Percentiles rank a stretch among this genome's conserved stretches.
These are phyloP conservation scores for Actias luna DNA, from an alignment of 2,888 invertebrate genomes.

Conservation along the genomic window DNA sequence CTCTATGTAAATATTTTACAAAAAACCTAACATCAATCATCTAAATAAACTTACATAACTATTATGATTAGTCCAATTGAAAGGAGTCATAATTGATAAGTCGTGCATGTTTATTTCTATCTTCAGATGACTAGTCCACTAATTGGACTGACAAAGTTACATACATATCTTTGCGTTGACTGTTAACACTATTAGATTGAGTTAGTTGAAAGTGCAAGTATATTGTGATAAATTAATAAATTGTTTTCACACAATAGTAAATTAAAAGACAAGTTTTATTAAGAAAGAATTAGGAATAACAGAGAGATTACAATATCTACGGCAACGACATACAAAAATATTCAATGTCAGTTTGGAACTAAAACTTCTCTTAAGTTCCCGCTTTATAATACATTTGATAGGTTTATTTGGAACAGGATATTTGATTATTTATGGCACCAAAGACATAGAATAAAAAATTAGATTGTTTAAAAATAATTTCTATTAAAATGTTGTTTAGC, in stretches of 20 bases:
- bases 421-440: no score
- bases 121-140: conserved; percentile 29
- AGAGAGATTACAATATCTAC: no score
- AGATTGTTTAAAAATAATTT: no score
- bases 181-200: conserved; percentile 22
- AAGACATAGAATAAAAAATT: no score
- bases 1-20: not conserved
- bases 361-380: no score
- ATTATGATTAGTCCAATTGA: conserved; percentile 1
- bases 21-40: not conserved
- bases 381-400: no score
- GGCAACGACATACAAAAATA: not conserved
- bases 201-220: not conserved
- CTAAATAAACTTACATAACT: not conserved
- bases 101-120: not conserved
- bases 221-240: not conserved
- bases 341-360: not conserved
- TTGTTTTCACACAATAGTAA: not conserved
- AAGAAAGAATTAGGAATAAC: no score
- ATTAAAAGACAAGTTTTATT: not conserved
- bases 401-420: no score
- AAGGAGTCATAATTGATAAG: conserved; percentile 5
- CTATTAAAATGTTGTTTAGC: no score
- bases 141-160: conserved; percentile 31
- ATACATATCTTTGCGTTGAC: conserved; percentile 22